phyloP scores from a whole-genome alignment of 1,140 invertebrate species.

The Ctenoplectra terminalis region DNA sequence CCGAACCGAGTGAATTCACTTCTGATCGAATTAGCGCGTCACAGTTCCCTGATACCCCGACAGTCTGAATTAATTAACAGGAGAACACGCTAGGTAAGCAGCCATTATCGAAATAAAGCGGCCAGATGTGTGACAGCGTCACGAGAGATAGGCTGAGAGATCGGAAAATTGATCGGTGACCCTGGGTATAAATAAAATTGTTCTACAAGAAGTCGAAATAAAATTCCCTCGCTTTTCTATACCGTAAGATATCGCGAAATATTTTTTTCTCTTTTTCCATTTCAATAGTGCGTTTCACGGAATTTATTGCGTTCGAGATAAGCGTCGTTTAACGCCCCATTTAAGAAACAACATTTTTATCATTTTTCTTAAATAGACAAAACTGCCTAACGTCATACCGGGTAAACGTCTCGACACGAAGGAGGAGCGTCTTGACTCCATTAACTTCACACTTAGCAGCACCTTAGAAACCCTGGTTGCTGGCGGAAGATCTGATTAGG shows the following conservation, averaged over 20 bases:
- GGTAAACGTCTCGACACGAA: conserved; percentile 22
- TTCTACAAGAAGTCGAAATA: background rate
- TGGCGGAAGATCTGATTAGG: conserved; percentile 82
- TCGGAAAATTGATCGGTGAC: background rate
- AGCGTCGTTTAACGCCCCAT: too few species aligned
- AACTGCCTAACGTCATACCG: conserved; percentile 6
- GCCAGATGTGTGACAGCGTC: conserved; percentile 49
- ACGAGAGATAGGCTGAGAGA: background rate
- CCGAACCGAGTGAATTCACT: conserved; percentile 76
- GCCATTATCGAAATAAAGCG: conserved; percentile 79
- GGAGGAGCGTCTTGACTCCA: conserved; percentile 79
- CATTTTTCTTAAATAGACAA: background rate
- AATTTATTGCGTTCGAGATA: too few species aligned
- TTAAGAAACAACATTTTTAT: background rate
- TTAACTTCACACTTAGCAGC: conserved; percentile 83
- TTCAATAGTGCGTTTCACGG: too few species aligned
- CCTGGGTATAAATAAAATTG: background rate
- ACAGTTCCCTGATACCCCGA: conserved; percentile 81
- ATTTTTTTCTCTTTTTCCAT: too few species aligned
- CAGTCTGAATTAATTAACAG: conserved; percentile 83
- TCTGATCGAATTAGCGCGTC: conserved; percentile 82
- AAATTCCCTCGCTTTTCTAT: too few species aligned
- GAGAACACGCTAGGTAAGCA: conserved; percentile 76
- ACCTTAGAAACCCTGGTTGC: conserved; percentile 70
- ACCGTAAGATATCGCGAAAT: too few species aligned